These are phyloP conservation scores for Harmothoe impar DNA, from an alignment of 2,888 invertebrate genomes.

Conservation along the genomic window DNA sequence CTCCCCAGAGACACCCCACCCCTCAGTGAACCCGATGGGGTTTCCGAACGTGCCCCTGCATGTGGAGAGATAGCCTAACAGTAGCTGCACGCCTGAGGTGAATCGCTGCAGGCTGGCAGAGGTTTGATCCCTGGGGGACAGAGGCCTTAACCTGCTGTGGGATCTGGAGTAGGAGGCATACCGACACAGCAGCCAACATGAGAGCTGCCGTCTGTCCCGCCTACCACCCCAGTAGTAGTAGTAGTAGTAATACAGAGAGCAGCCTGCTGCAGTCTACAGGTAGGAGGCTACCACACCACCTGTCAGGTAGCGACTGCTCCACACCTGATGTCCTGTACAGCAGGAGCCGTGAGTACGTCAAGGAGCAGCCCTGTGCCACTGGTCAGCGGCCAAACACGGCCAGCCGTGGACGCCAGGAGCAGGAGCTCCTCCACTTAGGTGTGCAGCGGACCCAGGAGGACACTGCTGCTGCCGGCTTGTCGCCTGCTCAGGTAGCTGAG, in stretches of 20 bases:
- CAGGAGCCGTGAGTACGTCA: not conserved
- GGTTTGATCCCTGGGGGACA: not conserved
- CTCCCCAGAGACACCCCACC: too few relatives aligned
- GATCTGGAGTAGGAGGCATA: constrained; percentile 29
- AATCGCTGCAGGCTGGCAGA: constrained; percentile 11
- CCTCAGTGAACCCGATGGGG: not conserved
- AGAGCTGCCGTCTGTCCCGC: not conserved
- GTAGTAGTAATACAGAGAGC: too few relatives aligned
- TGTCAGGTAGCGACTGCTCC: not conserved
- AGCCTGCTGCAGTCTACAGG: not conserved
- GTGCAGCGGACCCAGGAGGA: too few relatives aligned
- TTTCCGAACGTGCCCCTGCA: constrained; percentile 8
- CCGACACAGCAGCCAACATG: not conserved
- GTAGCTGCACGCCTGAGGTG: constrained; percentile 15
- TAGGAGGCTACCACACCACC: too few relatives aligned
- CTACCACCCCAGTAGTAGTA: not conserved
- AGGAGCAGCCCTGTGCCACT: not conserved
- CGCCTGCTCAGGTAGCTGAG: not conserved
- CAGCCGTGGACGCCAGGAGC: not conserved
- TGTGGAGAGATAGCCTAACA: not conserved
- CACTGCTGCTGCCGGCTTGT: not conserved
- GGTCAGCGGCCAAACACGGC: too few relatives aligned
- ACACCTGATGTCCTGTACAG: not conserved
- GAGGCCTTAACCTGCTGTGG: not conserved
- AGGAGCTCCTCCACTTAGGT: not conserved